phyloP scores from a whole-genome alignment of 2,888 invertebrate genomes.

The Agrotis clavis region DNA sequence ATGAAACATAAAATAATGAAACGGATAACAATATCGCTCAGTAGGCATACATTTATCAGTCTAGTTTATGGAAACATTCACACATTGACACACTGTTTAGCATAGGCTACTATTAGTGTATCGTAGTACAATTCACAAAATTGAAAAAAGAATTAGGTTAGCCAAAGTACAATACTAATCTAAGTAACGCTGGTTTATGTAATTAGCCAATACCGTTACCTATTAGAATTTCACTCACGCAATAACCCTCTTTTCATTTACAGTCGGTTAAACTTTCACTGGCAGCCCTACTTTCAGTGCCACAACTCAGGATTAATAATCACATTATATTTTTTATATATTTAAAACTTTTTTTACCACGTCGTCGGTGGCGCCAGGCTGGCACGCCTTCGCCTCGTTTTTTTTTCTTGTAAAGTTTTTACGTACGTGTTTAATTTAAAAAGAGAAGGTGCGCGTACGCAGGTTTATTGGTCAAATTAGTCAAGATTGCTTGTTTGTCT shows the following conservation, averaged over 20 bases:
- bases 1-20: too few species aligned
- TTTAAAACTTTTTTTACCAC: constrained; percentile 73
- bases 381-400: constrained; percentile 63
- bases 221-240: neutral
- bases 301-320: constrained; percentile 82
- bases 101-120: too few species aligned
- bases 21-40: too few species aligned
- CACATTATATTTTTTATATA: constrained; percentile 77
- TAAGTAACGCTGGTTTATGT: too few species aligned
- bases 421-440: constrained; percentile 72
- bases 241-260: neutral
- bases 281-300: constrained; percentile 65
- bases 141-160: too few species aligned
- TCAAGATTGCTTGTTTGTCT: constrained; percentile 52
- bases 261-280: neutral
- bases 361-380: constrained; percentile 81
- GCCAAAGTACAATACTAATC: too few species aligned
- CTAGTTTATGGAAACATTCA: too few species aligned
- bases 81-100: too few species aligned
- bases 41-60: too few species aligned
- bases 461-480: constrained; percentile 48
- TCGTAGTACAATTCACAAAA: too few species aligned
- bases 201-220: neutral
- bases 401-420: constrained; percentile 66
- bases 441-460: constrained; percentile 64